Conservation (phyloP, 2,888 invertebrate species). For the Trilocha varians region DNA sequence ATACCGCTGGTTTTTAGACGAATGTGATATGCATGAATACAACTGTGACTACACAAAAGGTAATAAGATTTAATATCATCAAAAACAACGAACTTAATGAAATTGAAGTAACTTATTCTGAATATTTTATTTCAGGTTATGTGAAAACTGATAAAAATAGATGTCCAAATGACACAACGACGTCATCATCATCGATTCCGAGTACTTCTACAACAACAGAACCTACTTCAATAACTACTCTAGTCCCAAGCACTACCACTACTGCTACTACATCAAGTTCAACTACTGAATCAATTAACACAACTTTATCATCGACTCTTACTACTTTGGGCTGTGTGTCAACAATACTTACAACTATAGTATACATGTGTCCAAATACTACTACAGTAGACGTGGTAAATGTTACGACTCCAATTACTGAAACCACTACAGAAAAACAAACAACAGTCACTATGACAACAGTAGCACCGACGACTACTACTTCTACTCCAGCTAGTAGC, state of each 20-base stretch:
- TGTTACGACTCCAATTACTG: neutral
- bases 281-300: constrained; percentile 8
- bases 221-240: too few relatives aligned
- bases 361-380: too few relatives aligned
- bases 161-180: constrained; percentile 13
- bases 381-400: neutral
- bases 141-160: constrained; percentile 6
- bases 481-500: constrained; percentile 5
- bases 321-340: neutral
- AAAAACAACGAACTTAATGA: too few relatives aligned
- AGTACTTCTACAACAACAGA: neutral
- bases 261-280: constrained; percentile 4
- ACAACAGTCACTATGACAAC: constrained; percentile 12
- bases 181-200: neutral
- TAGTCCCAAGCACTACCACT: too few relatives aligned
- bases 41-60: constrained; percentile 42
- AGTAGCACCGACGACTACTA: too few relatives aligned
- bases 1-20: constrained; percentile 35
- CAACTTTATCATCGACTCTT: constrained; percentile 5
- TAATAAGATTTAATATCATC: constrained; percentile 10
- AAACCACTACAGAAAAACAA: neutral
- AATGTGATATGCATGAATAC: constrained; percentile 45
- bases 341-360: too few relatives aligned
- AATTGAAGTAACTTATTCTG: neutral
- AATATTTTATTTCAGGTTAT: constrained; percentile 13